Evolutionary conservation across 2,888 invertebrate genomes (phyloP).

Genomic region (Scaptomyza cyrtandrae): DNA sequence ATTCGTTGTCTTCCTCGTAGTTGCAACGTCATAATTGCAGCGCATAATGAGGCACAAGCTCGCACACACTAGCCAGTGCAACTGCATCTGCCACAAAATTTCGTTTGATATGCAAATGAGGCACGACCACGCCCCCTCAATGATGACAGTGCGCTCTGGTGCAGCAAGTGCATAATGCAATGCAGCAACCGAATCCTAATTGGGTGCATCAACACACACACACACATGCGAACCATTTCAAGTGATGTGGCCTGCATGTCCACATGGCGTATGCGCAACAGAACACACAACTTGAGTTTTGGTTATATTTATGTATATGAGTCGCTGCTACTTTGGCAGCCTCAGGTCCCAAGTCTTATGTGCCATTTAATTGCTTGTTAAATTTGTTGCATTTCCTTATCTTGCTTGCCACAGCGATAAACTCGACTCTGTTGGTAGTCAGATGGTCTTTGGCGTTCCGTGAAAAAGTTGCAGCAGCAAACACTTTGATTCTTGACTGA

Average conservation of each 20-base stretch:
- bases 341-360: slow-evolving; percentile 24
- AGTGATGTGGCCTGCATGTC: slow-evolving; percentile 40
- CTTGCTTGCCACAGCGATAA: slow-evolving; percentile 35
- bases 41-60: slow-evolving; percentile 73
- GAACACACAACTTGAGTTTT: slow-evolving; percentile 31
- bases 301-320: slow-evolving; percentile 44
- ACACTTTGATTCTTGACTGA: slow-evolving; percentile 21
- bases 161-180: slow-evolving; percentile 51
- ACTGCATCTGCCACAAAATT: slow-evolving; percentile 58
- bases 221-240: slow-evolving; percentile 20
- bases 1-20: slow-evolving; percentile 67
- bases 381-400: slow-evolving; percentile 58
- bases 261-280: slow-evolving; percentile 66
- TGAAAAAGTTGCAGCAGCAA: slow-evolving; percentile 31
- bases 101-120: slow-evolving; percentile 84
- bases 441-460: slow-evolving; percentile 28
- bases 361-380: slow-evolving; percentile 56
- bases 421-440: slow-evolving; percentile 26
- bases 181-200: slow-evolving; percentile 66
- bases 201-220: slow-evolving; percentile 61
- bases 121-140: slow-evolving; percentile 57
- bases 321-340: slow-evolving; percentile 62
- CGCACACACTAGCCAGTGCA: slow-evolving; percentile 38
- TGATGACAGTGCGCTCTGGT: slow-evolving; percentile 43
- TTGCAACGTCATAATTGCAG: slow-evolving; percentile 76